Conservation (phyloP, 2,113 vertebrate species). For the Silurus meridionalis region DNA sequence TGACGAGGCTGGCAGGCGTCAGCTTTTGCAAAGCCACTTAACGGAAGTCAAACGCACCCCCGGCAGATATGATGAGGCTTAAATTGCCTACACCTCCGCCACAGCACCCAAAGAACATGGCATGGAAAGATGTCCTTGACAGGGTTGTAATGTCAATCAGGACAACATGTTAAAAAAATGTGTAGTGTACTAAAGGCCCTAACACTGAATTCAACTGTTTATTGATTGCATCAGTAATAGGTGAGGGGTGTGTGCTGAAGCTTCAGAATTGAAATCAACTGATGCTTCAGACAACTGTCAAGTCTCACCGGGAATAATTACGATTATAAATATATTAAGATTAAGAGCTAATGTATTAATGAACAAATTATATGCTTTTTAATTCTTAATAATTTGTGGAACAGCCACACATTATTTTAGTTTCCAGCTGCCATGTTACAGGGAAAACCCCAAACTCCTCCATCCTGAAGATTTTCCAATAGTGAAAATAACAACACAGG, state of each 20-base stretch:
- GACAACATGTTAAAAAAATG: constrained; percentile 40
- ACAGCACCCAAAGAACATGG: constrained; percentile 61
- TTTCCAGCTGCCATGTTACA: not conserved
- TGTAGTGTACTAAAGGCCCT: constrained; percentile 22
- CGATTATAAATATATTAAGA: too few species aligned
- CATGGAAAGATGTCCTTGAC: constrained; percentile 60
- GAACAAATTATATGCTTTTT: not conserved
- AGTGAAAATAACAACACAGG: not conserved
- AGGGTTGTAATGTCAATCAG: constrained; percentile 69
- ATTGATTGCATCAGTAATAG: constrained; percentile 11
- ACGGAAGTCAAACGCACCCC: constrained; percentile 64
- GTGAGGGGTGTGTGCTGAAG: not conserved
- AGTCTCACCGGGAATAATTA: too few species aligned
- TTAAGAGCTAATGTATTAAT: not conserved
- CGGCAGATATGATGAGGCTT: constrained; percentile 67
- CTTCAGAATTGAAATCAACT: not conserved
- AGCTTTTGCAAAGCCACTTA: constrained; percentile 80
- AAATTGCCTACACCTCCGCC: constrained; percentile 71
- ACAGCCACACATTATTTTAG: not conserved
- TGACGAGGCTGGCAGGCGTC: constrained; percentile 73
- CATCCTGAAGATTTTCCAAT: not conserved
- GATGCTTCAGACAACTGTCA: not conserved
- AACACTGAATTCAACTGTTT: not conserved
- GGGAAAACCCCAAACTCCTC: not conserved
- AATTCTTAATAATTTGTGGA: not conserved